phyloP scores from a whole-genome alignment of 2,113 vertebrate genomes.

The Chelonoidis abingdonii region DNA sequence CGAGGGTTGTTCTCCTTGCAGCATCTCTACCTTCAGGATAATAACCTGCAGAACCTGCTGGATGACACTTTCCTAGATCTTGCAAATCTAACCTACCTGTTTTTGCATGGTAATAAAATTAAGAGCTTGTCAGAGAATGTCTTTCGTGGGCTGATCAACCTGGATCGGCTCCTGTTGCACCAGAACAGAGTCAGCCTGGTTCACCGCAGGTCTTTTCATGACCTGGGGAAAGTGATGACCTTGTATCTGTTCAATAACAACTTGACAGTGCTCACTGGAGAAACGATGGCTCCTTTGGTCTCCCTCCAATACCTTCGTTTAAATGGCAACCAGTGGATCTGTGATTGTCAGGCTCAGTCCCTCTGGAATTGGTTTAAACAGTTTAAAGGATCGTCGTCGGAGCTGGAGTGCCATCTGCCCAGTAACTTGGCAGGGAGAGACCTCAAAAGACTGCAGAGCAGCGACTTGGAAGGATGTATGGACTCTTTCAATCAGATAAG shows the following conservation, averaged over 20 bases:
- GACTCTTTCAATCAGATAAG: conserved; percentile 84
- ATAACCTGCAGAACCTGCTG: conserved; percentile 88
- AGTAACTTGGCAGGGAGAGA: conserved; percentile 86
- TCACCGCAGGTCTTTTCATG: conserved; percentile 88
- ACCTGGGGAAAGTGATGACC: conserved; percentile 93
- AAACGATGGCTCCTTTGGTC: conserved; percentile 89
- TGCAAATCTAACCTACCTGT: conserved; percentile 96
- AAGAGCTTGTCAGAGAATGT: conserved; percentile 92
- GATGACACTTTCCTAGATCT: conserved; percentile 95
- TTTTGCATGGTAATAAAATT: conserved; percentile 97
- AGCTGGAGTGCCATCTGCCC: conserved; percentile 91
- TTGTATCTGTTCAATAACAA: conserved; percentile 98
- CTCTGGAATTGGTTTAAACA: conserved; percentile 98
- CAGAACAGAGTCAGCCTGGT: conserved; percentile 91
- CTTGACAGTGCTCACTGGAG: conserved; percentile 88
- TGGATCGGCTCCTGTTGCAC: conserved; percentile 94
- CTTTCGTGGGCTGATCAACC: conserved; percentile 89
- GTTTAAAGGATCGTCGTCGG: conserved; percentile 96
- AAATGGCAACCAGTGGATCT: conserved; percentile 98
- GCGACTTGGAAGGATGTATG: conserved; percentile 89
- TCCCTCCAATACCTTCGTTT: conserved; percentile 95
- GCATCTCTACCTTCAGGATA: conserved; percentile 98
- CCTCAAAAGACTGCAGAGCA: conserved; percentile 87
- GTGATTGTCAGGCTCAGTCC: conserved; percentile 93
- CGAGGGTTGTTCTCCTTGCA: conserved; percentile 92